A percentile compares a stretch with the other conserved stretches of the same genome.
These are phyloP conservation scores for Psammodynastes pulverulentus DNA, from an alignment of 2,113 vertebrate genomes.

Conservation along the genomic window DNA sequence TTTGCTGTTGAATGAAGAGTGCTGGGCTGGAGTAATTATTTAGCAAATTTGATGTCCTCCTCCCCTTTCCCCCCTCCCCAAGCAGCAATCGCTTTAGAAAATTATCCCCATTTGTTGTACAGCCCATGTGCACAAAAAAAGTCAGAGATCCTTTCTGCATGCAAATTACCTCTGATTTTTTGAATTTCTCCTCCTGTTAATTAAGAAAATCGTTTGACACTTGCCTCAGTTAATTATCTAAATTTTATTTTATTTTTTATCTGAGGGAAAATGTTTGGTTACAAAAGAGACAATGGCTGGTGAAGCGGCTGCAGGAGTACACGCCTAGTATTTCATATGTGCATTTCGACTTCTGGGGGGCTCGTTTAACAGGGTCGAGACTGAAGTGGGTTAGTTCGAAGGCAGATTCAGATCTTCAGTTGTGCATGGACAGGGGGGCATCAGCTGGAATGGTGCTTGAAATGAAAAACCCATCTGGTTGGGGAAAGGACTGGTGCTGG, in stretches of 20 bases:
- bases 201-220: constrained; percentile 38
- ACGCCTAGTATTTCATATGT: neutral
- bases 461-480: too few relatives aligned
- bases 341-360: neutral
- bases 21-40: neutral
- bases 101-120: constrained; percentile 31
- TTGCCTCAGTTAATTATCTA: constrained; percentile 34
- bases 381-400: neutral
- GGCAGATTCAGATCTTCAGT: neutral
- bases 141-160: constrained; percentile 28
- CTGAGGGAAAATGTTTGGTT: constrained; percentile 21
- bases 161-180: constrained; percentile 28
- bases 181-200: constrained; percentile 33
- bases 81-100: constrained; percentile 40
- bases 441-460: neutral
- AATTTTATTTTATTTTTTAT: constrained; percentile 22
- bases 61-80: constrained; percentile 19
- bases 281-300: constrained; percentile 15
- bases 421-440: neutral
- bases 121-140: constrained; percentile 7
- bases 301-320: neutral
- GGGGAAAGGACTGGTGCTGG: neutral
- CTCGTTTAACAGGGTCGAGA: neutral
- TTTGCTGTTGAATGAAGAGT: neutral
- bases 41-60: constrained; percentile 21